Base-by-base conservation (phyloP, 1,140 invertebrate species). In the Kradibia gibbosae region DNA sequence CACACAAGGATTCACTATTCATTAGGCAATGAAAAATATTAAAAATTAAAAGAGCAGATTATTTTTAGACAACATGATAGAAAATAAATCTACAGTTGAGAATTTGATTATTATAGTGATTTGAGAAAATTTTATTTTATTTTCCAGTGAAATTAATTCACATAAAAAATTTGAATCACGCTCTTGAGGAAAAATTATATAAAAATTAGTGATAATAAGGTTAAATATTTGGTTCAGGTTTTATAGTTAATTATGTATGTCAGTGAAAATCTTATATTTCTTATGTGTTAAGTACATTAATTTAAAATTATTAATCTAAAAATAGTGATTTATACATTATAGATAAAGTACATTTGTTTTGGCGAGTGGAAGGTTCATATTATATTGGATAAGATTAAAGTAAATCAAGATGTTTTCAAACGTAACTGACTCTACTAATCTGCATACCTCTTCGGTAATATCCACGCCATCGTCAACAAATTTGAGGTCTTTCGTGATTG, bases 391-490 rank as follows among this genome's bases (percentile, higher is more conserved):
- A 20, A 65, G 8, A 65, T 4, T 36, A 25, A 65, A 65, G 17
- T 45, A 34, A 50, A 34, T 28, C 62, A 67, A 50, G 17, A 42
- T 48, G 13, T n/a, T 75, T 3, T 7, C 15, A 75, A 55, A 11
- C 73, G 17, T 57, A 34, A 75, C 7, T 42, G 31, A n/a, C 50
- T 50, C 42, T 50, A 13, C 10, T 74, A 57, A 76, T 75, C 57
- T 80, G 7, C 72, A 42, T 81, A 75, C 81, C 81, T 82, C 77
- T 5, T 83, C 82, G 17, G 82, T 82, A 72, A 83, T 62, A 70
- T 83, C 82, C 57, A 80, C 73, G 65, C 82, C 82, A 25, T 83
- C 82, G 39, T 79, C 77, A 20, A 80, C 78, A 42, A 75, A 39
- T 60, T 75, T 80, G 17, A 25, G 77, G 20, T 83, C 82, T 83